These are phyloP conservation scores for Esox lucius DNA, from an alignment of 2,797 vertebrate genomes.

Conservation along the genomic window DNA sequence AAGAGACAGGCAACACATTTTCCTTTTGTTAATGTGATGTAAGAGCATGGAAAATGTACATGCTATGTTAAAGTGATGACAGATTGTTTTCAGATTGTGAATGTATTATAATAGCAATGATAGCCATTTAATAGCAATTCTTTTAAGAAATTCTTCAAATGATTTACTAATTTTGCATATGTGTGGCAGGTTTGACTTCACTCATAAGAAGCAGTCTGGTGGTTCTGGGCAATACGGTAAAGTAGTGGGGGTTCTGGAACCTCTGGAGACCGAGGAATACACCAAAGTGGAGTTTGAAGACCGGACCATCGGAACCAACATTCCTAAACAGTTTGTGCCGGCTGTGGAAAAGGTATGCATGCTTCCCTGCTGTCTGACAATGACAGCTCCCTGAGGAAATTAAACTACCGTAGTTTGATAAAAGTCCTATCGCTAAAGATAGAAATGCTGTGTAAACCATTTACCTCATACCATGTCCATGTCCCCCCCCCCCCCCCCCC, in stretches of 20 bases:
- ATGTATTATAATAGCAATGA: not conserved
- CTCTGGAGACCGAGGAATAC: slow-evolving; percentile 80
- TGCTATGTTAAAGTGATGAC: not conserved
- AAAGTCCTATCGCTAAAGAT: not conserved
- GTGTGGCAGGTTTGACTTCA: slow-evolving; percentile 87
- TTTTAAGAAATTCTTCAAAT: not conserved
- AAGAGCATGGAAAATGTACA: not conserved
- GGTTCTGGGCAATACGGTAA: slow-evolving; percentile 95
- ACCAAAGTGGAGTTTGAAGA: slow-evolving; percentile 92
- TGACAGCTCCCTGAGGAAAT: not conserved
- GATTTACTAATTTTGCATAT: not conserved
- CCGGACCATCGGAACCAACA: slow-evolving; percentile 87
- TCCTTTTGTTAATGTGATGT: not conserved
- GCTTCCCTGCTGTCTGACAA: not conserved
- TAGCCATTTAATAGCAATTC: not conserved
- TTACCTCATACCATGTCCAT: not conserved
- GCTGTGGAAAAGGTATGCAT: slow-evolving; percentile 87
- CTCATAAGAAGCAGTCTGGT: slow-evolving; percentile 92
- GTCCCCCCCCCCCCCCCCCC: too few relatives aligned
- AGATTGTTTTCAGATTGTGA: not conserved
- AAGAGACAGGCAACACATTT: slow-evolving; percentile 61
- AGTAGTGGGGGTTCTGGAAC: slow-evolving; percentile 87
- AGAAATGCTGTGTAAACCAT: not conserved
- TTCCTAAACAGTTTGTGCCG: slow-evolving; percentile 93
- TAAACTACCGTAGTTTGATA: not conserved